Evolutionary conservation across 2,797 vertebrate species (phyloP), one percentile per base, ranked within the genome.

Genomic region (Anguilla anguilla): DNA sequence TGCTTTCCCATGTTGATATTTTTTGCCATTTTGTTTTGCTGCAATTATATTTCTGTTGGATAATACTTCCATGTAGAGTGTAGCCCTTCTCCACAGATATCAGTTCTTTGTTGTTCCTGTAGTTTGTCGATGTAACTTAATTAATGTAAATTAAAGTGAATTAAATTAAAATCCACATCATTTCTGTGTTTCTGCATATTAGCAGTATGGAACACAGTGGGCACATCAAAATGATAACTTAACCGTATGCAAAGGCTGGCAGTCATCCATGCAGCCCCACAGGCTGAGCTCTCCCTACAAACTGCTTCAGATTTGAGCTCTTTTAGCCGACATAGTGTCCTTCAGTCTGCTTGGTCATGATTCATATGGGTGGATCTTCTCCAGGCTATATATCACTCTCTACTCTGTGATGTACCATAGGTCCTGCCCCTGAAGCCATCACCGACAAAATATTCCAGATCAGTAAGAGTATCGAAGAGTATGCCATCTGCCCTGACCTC

Each of bases 381-480:
- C 55, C 28, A 35, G 84, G 0, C 17, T 87, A 39, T 51, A 72
- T 85, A 53, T 31, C 5, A 5, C 3, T 31, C 46, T 17, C 13
- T 55, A 19, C n/a, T 35, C 25, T 87, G 85, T 84, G n/a, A 64
- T 86, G 85, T 84, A 28, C 51, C 72, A 3, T 90, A 99, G 99
- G 98, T 87, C 99, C 99, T 86, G 99, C 98, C 90, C 98, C 98
- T 1, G 98, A 99, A 95, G 97, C 95, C 22, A 95, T 99, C 91
- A 99, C 98, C 0, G 98, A 99, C 90, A 98, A 99, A 94, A 99
- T 99, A 89, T 99, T 96, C 93, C 98, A 99, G 82, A 94, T 99
- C 93, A 99, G 99, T 94, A 99, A 99, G 96, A 94, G 95, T 85
- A 96, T 99, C 0, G 97, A 98, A 92, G 98, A 99, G 89, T 99